A percentile compares a stretch with the other conserved stretches of the same genome.
Evolutionary conservation across 2,797 vertebrate genomes (phyloP).

Genomic region (Scolopax bukidnonensis): DNA sequence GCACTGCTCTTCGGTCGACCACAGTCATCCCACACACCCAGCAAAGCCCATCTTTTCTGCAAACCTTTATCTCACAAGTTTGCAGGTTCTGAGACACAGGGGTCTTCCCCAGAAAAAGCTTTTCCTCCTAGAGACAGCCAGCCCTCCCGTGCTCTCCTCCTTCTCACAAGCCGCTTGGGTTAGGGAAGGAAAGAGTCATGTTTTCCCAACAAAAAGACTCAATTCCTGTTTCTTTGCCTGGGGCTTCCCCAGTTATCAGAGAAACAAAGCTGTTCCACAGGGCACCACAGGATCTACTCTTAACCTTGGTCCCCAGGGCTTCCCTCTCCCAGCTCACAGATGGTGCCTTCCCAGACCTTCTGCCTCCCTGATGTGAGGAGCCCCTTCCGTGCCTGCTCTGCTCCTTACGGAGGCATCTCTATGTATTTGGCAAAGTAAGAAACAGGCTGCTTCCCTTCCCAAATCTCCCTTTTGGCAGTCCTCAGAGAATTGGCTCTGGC

Average conservation of each 20-base stretch:
- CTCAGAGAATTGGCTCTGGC: not conserved
- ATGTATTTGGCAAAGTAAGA: not conserved
- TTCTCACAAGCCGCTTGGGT: not conserved
- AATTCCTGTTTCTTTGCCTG: not conserved
- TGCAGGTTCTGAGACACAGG: not conserved
- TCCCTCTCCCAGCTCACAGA: constrained; percentile 24
- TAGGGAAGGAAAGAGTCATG: not conserved
- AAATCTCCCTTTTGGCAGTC: not conserved
- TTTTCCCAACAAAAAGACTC: not conserved
- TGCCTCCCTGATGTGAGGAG: not conserved
- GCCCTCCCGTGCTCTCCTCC: not conserved
- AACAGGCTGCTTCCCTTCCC: not conserved
- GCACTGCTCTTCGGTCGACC: not conserved
- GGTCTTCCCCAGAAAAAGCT: not conserved
- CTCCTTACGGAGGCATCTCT: not conserved
- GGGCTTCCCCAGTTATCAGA: not conserved
- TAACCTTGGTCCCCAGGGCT: not conserved
- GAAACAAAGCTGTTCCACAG: not conserved
- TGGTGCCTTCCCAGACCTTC: constrained; percentile 40
- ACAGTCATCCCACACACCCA: not conserved
- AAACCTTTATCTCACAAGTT: not conserved
- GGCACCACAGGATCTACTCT: not conserved
- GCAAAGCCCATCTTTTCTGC: not conserved
- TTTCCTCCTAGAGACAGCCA: not conserved
- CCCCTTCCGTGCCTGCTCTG: not conserved